phyloP scores from a whole-genome alignment of 2,113 vertebrate genomes.

The Colius striatus region DNA sequence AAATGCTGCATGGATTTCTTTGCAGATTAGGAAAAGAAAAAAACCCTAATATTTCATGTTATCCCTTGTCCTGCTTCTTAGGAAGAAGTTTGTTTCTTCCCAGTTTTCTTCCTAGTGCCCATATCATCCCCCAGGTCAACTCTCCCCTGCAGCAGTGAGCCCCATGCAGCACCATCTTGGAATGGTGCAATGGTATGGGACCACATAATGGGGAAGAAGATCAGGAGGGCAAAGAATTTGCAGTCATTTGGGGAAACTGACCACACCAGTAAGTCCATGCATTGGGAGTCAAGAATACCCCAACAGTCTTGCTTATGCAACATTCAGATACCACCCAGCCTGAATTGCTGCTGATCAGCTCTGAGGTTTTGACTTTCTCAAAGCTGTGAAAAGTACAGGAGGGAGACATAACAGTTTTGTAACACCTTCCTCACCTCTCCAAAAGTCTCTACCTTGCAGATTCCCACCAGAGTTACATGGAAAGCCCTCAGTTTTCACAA shows the following conservation, averaged over 20 bases:
- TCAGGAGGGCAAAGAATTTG: neutral
- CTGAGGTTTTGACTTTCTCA: neutral
- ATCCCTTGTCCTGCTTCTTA: neutral
- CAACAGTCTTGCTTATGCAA: neutral
- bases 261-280: neutral
- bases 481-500: neutral
- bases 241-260: neutral
- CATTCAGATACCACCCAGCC: neutral
- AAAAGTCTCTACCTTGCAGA: neutral
- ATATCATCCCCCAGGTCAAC: neutral
- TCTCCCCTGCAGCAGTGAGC: neutral
- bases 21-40: neutral
- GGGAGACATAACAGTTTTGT: neutral
- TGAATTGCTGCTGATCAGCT: neutral
- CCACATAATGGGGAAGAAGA: neutral
- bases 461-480: neutral
- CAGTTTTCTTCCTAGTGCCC: neutral
- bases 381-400: neutral
- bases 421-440: neutral
- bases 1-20: neutral
- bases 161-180: rapidly evolving
- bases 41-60: neutral
- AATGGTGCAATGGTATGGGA: rapidly evolving
- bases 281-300: neutral
- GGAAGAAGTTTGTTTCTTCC: neutral